Percentiles rank a stretch among this genome's conserved stretches.
These are phyloP conservation scores for Parthenolecanium corni DNA, from an alignment of 2,888 invertebrate genomes.

Conservation along the genomic window DNA sequence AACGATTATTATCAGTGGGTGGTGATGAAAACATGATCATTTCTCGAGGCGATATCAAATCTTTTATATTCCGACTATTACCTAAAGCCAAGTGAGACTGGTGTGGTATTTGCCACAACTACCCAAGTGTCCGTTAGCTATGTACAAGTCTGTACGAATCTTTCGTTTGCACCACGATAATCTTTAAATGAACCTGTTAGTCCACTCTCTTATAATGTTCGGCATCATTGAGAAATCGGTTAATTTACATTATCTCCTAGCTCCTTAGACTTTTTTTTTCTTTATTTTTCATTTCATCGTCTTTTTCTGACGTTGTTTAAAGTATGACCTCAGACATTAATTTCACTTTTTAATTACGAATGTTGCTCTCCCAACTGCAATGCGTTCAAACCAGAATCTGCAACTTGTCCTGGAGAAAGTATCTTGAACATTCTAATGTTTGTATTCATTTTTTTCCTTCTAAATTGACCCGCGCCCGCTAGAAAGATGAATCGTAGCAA, in stretches of 20 bases:
- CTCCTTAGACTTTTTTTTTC: conserved; percentile 5
- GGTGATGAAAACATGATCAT: too few relatives aligned
- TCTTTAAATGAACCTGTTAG: conserved; percentile 22
- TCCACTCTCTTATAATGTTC: conserved; percentile 17
- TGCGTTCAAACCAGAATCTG: conserved; percentile 12
- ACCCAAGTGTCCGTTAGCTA: not conserved
- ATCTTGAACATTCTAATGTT: not conserved
- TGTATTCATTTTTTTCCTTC: not conserved
- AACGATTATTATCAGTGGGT: too few relatives aligned
- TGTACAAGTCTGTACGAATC: not conserved
- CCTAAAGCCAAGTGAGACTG: too few relatives aligned
- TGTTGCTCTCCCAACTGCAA: conserved; percentile 24
- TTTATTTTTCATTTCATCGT: conserved; percentile 4
- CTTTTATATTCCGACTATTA: not conserved
- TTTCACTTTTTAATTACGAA: conserved; percentile 27
- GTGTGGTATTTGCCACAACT: too few relatives aligned
- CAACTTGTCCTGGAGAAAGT: conserved; percentile 20
- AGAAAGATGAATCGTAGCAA: not conserved
- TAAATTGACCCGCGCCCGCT: not conserved
- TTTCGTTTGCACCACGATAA: not conserved
- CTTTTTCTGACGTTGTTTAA: conserved; percentile 20
- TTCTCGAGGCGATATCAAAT: not conserved
- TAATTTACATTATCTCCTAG: conserved; percentile 15
- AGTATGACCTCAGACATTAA: conserved; percentile 22
- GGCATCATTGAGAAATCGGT: conserved; percentile 21